Conservation (phyloP, 2,113 vertebrate species). For the Electrona antarctica region DNA sequence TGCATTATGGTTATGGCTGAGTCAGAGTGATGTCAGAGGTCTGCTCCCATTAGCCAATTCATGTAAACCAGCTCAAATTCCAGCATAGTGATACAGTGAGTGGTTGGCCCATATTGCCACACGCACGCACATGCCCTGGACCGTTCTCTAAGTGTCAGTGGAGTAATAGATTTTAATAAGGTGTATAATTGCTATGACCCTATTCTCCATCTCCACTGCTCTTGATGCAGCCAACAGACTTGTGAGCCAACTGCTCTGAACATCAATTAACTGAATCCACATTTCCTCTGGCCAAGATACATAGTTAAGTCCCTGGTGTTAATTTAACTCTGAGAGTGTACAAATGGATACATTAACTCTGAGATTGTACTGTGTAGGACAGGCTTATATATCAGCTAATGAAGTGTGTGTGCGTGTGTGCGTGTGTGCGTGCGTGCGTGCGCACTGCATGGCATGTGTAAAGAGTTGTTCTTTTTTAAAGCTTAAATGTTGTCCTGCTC, state of each 20-base stretch:
- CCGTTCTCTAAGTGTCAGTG: constrained; percentile 17
- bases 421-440: not conserved
- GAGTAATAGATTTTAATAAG: constrained; percentile 54
- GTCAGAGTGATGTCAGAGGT: no score
- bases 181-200: constrained; percentile 46
- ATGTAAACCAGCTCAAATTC: no score
- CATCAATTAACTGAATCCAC: constrained; percentile 43
- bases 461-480: not conserved
- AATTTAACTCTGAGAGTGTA: no score
- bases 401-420: not conserved
- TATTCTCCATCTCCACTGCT: constrained; percentile 29
- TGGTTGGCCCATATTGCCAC: not conserved
- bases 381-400: not conserved
- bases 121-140: constrained; percentile 8
- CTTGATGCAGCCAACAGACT: constrained; percentile 36
- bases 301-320: not conserved
- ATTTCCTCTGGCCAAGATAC: constrained; percentile 19
- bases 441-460: not conserved
- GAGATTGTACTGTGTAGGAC: not conserved
- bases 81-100: no score
- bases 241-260: constrained; percentile 38
- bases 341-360: no score
- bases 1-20: no score
- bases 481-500: no score
- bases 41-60: not conserved